Evolutionary conservation across 2,113 vertebrate species (phyloP).

Genomic region (Bos taurus): ARS-UCD2.0 NC_037331.1:52742501-52743000

Average conservation of each 20-base stretch:
- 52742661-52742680: not conserved
- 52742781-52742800: not conserved
- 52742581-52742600: not conserved
- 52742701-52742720: not conserved
- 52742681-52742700: not conserved
- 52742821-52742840: not conserved
- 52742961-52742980: not conserved
- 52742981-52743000: not conserved
- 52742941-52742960: constrained; percentile 36
- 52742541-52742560: not conserved
- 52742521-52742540: not conserved
- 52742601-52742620: not conserved
- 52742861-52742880: not conserved
- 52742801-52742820: not conserved
- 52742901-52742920: not conserved
- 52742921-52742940: not conserved
- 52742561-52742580: not conserved
- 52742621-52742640: not conserved
- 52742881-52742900: not conserved
- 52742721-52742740: not conserved
- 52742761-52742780: not conserved
- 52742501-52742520: not conserved
- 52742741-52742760: not conserved
- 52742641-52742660: not conserved
- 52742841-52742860: not conserved